Conservation (phyloP, 92 coral and sea anemone species). For the Zoanthus sansibaricus region DNA sequence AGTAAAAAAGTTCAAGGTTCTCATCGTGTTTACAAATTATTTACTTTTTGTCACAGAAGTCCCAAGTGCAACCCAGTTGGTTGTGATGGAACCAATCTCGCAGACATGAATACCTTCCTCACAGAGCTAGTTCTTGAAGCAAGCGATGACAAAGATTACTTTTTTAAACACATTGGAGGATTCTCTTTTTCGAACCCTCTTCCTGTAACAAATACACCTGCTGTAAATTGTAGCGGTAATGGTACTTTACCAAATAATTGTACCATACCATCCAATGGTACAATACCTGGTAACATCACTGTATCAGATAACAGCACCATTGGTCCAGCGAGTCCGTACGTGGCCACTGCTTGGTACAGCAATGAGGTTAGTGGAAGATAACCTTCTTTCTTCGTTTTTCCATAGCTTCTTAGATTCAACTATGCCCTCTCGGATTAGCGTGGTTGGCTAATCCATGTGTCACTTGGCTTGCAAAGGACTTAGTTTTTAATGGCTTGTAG, state of each 20-base stretch:
- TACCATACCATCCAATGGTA: background rate
- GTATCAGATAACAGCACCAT: background rate
- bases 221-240: slow-evolving; percentile 18
- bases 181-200: slow-evolving; percentile 61
- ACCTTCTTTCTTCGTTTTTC: background rate
- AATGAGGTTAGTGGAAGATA: slow-evolving; percentile 9
- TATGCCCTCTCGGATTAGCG: no score
- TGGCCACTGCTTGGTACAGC: slow-evolving; percentile 40
- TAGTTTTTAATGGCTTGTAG: no score
- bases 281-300: background rate
- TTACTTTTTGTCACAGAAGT: background rate
- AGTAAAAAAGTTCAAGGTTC: no score
- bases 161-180: slow-evolving; percentile 87
- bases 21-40: no score
- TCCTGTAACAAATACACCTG: background rate
- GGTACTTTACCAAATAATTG: slow-evolving; percentile 1
- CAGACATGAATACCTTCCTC: slow-evolving; percentile 73
- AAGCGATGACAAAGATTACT: slow-evolving; percentile 80
- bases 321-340: slow-evolving; percentile 23
- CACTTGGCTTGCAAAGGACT: no score
- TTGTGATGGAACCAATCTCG: slow-evolving; percentile 60
- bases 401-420: no score
- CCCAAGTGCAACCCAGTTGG: slow-evolving; percentile 56
- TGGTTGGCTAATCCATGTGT: no score
- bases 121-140: slow-evolving; percentile 78